Evolutionary conservation across 2,113 vertebrate species (phyloP), one percentile per base, ranked within the genome.

Genomic region (Grammomys surdaster): DNA sequence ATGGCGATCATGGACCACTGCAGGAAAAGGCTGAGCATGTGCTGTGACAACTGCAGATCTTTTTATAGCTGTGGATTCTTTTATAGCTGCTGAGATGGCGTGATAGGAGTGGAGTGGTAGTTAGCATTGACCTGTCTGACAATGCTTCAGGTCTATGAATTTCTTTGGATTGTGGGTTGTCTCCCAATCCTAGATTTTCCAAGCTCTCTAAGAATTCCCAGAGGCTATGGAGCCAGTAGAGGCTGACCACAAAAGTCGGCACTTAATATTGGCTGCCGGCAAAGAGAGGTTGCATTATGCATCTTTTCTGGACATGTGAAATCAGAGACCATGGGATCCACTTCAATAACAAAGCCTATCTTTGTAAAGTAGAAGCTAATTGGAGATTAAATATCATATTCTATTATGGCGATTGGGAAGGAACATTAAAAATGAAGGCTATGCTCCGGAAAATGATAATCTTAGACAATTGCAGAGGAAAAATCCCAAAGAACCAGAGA

Each of bases 11-110:
- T 70, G 90, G 91, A 73, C 77, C 51, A 63, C 12, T 1, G 2
- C 70, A 0, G 33, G 75, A 46, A 43, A 3, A 28, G 28, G 63
- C 28, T 80, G 78, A 94, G 31, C 43, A 78, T 76, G 17, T 14
- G 22, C 16, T n/a, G 2, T 93, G 75, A 94, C 94, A 96, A 58
- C 93, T 90, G 78, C 13, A 26, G 58, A 56, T 81, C 81, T 92
- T 96, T 95, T 94, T 80, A 90, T 95, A 95, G 89, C 69, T 72
- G 67, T 48, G 36, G 22, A 58, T 89, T 80, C 56, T 96, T 95
- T 96, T 91, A 96, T 84, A 93, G 96, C 91, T 80, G 33, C 78
- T 85, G 46, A 95, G 60, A 88, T 82, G 60, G 3, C 26, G 54
- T 78, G 69, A 51, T 36, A 46, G 86, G 67, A 33, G 56, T 56